Evolutionary conservation across 2,113 vertebrate genomes (phyloP).

Genomic region (Brienomyrus brachyistius): DNA sequence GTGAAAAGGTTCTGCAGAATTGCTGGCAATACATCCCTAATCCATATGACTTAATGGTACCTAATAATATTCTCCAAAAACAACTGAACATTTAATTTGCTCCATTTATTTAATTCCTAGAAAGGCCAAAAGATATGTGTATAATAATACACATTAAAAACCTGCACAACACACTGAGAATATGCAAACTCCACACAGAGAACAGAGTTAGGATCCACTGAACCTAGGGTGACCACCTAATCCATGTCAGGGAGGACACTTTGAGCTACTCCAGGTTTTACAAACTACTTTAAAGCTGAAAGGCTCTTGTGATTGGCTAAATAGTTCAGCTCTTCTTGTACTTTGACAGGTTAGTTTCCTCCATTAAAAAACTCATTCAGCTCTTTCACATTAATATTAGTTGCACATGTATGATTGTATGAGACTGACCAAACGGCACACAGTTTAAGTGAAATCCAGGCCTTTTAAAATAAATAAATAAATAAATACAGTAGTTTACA

Average conservation of each 20-base stretch:
- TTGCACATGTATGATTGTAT: too few species aligned
- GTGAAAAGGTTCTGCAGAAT: not conserved
- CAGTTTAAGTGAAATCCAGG: not conserved
- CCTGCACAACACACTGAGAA: not conserved
- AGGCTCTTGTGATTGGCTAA: too few species aligned
- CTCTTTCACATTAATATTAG: too few species aligned
- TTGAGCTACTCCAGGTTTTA: too few species aligned
- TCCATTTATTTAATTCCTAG: not conserved
- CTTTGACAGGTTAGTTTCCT: too few species aligned
- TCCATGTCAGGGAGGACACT: too few species aligned
- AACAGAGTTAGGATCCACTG: not conserved
- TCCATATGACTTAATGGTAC: not conserved
- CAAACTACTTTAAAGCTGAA: too few species aligned
- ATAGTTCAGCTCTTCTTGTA: too few species aligned
- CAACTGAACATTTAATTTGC: not conserved
- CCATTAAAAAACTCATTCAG: too few species aligned
- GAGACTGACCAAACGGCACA: too few species aligned
- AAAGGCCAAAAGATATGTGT: not conserved
- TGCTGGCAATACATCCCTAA: not conserved
- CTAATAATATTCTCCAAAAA: not conserved
- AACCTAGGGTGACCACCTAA: too few species aligned
- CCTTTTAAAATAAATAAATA: not conserved
- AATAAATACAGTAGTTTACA: not conserved
- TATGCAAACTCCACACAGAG: not conserved
- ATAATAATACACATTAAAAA: not conserved